Evolutionary conservation across 2,797 vertebrate genomes (phyloP).

Genomic region (Sebastes iracundus): DNA sequence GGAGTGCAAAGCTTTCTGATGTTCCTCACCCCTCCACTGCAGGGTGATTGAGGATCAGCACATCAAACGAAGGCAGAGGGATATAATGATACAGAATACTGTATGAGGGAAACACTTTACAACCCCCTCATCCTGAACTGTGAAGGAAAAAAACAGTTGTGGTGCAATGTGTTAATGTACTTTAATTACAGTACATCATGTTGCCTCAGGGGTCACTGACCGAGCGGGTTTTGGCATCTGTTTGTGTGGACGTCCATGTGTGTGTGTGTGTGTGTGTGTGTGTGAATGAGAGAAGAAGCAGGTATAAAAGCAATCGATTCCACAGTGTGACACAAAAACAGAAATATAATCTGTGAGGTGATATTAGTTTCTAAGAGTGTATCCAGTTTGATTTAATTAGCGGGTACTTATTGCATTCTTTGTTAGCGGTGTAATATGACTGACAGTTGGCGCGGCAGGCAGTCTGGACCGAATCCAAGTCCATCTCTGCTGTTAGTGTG

Average conservation of each 20-base stretch:
- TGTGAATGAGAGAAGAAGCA: conserved; percentile 12
- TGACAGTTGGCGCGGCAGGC: conserved; percentile 67
- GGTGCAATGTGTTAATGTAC: conserved; percentile 69
- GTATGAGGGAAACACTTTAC: conserved; percentile 65
- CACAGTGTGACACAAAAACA: conserved; percentile 52
- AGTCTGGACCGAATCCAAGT: conserved; percentile 65
- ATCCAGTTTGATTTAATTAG: conserved; percentile 79
- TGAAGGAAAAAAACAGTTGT: conserved; percentile 24
- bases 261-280: neutral
- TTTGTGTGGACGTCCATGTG: conserved; percentile 24
- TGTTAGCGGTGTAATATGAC: conserved; percentile 71
- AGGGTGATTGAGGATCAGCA: conserved; percentile 64
- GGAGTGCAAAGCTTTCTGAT: conserved; percentile 51
- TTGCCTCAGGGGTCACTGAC: conserved; percentile 38
- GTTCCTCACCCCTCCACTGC: conserved; percentile 46
- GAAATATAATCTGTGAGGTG: conserved; percentile 65
- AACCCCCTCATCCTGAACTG: conserved; percentile 35
- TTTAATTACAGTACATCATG: conserved; percentile 60
- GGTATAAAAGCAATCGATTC: conserved; percentile 52
- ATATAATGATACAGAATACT: conserved; percentile 58
- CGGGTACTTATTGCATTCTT: conserved; percentile 78
- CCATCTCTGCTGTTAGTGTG: conserved; percentile 45
- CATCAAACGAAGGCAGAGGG: conserved; percentile 62
- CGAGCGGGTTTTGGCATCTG: conserved; percentile 32
- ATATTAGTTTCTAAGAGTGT: conserved; percentile 58